Evolutionary conservation across 2,888 invertebrate species (phyloP), one percentile per base, ranked within the genome.

Genomic region (Agriopis marginaria): DNA sequence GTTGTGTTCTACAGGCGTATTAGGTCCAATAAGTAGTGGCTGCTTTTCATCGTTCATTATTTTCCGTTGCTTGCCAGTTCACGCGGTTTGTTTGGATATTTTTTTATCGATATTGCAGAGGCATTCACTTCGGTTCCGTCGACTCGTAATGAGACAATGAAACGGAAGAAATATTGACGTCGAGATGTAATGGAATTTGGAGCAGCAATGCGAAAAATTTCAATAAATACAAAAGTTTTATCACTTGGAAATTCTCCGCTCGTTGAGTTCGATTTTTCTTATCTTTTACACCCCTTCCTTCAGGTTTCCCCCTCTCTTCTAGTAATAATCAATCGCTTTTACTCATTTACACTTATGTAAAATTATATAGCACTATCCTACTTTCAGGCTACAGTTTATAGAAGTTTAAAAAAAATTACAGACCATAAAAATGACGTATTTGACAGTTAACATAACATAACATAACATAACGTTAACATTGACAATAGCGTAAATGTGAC

Each of bases 11-110:
- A 86, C 80, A 58, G 88, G 82, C 75, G 84, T 86, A 77, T 74
- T 86, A 65, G 91, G 89, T 73, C 91, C 91, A 75, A 93, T 95
- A 71, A 96, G 94, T 69, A 97, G 92, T 53, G 97, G 97, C 82
- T 96, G 96, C 80, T 96, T 96, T 91, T 97, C 97, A 81, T 96
- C 95, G 80, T 89, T 95, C 95, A 96, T 96, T 82, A 79, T 91
- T 72, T 71, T 77, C 77, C 71, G 60, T 55, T 51, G 65, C 39
- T 45, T 53, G 64, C 50, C 39, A 53, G 54, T 63, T 12, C 59
- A 47, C 56, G 23, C 54, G 23, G 54, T 68, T 70, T 56, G 3
- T 40, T 40, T 50, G 17, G 14, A 23, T 67, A 60, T 40, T 17
- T 47, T 67, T 60, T 62, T 53, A 59, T 59, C 32, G 58, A 59